Conservation (phyloP, 1,140 invertebrate genomes). For the Zaprionus lachaisei region DNA sequence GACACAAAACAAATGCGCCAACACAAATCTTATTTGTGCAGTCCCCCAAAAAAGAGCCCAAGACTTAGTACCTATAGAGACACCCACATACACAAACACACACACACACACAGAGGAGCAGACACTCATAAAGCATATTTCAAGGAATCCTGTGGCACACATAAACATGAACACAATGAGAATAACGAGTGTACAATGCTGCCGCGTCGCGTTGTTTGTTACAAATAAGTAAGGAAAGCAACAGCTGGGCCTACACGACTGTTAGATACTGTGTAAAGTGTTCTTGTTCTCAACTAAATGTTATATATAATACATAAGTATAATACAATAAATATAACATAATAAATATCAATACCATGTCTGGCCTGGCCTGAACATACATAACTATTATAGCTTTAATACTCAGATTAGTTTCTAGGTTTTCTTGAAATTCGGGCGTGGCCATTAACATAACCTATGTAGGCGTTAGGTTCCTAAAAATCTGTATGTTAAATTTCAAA, state of each 20-base stretch:
- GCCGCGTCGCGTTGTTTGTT: constrained; percentile 66
- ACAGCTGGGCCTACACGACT: background rate
- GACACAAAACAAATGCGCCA: constrained; percentile 68
- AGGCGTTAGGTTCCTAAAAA: background rate
- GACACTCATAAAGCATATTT: constrained; percentile 40
- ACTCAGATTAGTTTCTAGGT: too few species aligned
- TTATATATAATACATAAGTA: background rate
- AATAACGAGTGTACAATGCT: constrained; percentile 26
- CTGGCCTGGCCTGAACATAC: too few species aligned
- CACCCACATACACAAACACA: background rate
- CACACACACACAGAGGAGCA: background rate
- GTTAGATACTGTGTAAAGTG: background rate
- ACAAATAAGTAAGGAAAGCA: constrained; percentile 24
- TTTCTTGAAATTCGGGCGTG: background rate
- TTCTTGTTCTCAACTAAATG: background rate
- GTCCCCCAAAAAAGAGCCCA: background rate
- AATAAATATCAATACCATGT: too few species aligned
- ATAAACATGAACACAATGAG: constrained; percentile 22
- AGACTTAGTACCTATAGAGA: background rate
- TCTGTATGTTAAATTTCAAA: background rate
- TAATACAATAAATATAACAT: too few species aligned
- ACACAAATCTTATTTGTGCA: constrained; percentile 59
- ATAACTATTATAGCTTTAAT: too few species aligned
- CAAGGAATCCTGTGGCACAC: constrained; percentile 37
- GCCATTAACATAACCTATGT: background rate